Base-by-base conservation (phyloP, 2,113 vertebrate genomes). In the Apus apus region DNA sequence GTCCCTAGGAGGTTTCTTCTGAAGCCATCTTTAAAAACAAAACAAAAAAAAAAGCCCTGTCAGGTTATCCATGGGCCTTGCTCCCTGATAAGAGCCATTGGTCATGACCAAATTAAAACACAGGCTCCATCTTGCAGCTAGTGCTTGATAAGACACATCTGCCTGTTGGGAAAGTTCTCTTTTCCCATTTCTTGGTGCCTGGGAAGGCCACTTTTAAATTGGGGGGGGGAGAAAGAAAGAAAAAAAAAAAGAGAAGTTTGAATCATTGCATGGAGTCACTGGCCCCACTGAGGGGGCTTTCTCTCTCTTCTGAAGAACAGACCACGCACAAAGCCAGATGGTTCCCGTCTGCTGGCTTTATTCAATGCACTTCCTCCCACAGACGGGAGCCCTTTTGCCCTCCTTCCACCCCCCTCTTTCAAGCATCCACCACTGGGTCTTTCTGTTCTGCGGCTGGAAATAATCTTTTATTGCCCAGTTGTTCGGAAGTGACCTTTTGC, bases 391-490 rank as follows among this genome's bases (percentile, higher is more conserved):
- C 96, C 97, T 97, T 97, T 96, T 92, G 96, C 95, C 97, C 95
- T 97, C 79, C 92, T 93, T 94, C 96, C 93, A 95, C 88, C 90
- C 91, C 84, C 75, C 81, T 77, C 96, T 85, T 90, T 95, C 95
- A 77, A 71, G 93, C 97, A 96, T 96, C 97, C 86, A 97, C 97
- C 97, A 97, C 98, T 97, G 97, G 97, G 98, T 98, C 98, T 98
- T 98, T 98, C 98, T 98, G 98, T 98, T 98, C 98, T 98, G 98
- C 70, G 98, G 97, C 98, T 99, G 98, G 99, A 99, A 99, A 99
- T 99, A 99, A 99, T 99, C 99, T 99, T 99, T 99, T 99, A 99
- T 99, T 99, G 99, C 98, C 99, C 99, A 99, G 99, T 99, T 99
- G 99, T 99, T 99, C 98, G 99, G 99, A 99, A 99, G 98, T 99